Evolutionary conservation across 2,888 invertebrate species (phyloP).

Genomic region (Amorpha juglandis): DNA sequence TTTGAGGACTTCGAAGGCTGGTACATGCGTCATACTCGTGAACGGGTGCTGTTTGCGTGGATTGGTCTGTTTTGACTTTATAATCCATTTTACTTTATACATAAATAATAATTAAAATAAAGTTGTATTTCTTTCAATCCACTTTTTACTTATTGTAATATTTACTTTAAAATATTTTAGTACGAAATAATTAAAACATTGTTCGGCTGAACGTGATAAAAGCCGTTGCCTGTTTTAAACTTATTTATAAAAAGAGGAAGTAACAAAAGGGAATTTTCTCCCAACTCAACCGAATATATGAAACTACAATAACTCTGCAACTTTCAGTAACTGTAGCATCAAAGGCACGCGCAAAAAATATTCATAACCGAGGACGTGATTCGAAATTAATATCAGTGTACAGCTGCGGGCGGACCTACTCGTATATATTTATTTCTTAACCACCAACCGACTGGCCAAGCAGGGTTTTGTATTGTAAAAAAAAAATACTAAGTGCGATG

Average conservation of each 20-base stretch:
- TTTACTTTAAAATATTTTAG: no score
- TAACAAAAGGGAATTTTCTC: neutral
- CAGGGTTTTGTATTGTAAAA: conserved; percentile 30
- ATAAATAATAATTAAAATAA: no score
- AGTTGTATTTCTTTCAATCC: no score
- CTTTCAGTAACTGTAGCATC: conserved; percentile 37
- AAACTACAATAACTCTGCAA: conserved; percentile 28
- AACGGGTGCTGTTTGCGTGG: no score
- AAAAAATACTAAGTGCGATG: conserved; percentile 19
- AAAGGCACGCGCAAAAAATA: conserved; percentile 44
- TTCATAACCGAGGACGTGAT: conserved; percentile 55
- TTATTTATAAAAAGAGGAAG: neutral
- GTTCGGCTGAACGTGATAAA: neutral
- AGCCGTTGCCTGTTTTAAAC: neutral
- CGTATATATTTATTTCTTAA: conserved; percentile 22
- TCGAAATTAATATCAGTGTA: conserved; percentile 50
- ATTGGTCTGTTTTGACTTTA: no score
- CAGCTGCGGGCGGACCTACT: conserved; percentile 35
- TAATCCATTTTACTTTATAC: no score
- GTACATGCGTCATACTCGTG: no score
- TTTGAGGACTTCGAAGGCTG: no score
- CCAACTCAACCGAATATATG: neutral
- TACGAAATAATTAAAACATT: neutral
- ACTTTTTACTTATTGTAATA: no score
- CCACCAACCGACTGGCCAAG: neutral